Percentiles rank a stretch among this genome's conserved stretches.
These are phyloP conservation scores for Ganaspis sp. DNA, from an alignment of 1,140 invertebrate species.

Conservation along the genomic window DNA sequence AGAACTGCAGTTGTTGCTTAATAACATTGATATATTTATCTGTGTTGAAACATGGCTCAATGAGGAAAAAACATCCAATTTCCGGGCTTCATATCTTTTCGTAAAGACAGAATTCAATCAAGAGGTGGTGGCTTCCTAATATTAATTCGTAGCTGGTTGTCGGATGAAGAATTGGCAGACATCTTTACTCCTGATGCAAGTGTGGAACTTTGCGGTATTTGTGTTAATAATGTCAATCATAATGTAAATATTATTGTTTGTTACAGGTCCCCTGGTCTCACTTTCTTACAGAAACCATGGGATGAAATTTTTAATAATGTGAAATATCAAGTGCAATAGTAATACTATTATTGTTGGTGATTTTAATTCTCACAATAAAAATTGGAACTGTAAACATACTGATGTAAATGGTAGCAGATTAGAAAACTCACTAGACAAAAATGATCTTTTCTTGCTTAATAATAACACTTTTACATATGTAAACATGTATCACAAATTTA, in stretches of 20 bases:
- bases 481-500: not conserved
- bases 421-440: not conserved
- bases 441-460: not conserved
- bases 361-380: too few species aligned
- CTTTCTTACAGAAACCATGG: not conserved
- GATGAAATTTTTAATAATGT: not conserved
- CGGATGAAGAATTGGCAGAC: not conserved
- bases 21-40: slow-evolving; percentile 9
- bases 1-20: not conserved
- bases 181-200: not conserved
- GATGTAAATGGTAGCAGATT: not conserved
- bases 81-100: not conserved
- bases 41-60: slow-evolving; percentile 22
- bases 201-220: not conserved
- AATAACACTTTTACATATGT: not conserved
- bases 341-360: not conserved
- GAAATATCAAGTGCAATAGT: not conserved
- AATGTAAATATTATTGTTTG: not conserved
- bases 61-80: not conserved
- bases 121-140: slow-evolving; percentile 7
- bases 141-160: not conserved
- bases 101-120: not conserved
- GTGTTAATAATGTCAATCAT: not conserved
- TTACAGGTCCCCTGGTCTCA: not conserved
- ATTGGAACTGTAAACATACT: not conserved